Conservation (phyloP, 1,140 invertebrate species). For the Pseudomyrmex gracilis region DNA sequence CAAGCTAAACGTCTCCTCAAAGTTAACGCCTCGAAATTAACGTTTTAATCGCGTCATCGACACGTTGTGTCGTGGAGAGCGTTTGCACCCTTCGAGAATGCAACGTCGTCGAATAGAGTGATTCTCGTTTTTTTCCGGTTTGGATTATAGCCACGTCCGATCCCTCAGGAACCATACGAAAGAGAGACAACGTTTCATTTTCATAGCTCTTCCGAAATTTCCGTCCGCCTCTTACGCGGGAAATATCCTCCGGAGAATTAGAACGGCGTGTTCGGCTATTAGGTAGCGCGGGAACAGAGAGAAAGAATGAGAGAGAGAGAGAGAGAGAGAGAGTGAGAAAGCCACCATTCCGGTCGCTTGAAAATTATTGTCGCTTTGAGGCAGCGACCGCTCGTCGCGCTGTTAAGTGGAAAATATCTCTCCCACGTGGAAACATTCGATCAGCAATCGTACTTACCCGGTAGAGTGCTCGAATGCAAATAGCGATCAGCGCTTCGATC, state of each 20-base stretch:
- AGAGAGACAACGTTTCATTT: slow-evolving; percentile 36
- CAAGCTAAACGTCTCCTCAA: background rate
- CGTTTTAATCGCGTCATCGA: slow-evolving; percentile 47
- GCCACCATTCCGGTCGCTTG: background rate
- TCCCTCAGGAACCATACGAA: slow-evolving; percentile 3
- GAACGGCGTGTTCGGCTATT: background rate
- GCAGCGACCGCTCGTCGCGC: too few relatives aligned
- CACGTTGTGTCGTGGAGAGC: background rate
- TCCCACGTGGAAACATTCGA: slow-evolving; percentile 28
- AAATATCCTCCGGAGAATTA: background rate
- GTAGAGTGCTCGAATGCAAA: slow-evolving; percentile 39
- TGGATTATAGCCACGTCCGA: background rate
- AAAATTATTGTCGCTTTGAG: background rate
- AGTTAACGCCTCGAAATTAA: slow-evolving; percentile 29
- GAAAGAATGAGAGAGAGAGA: too few relatives aligned
- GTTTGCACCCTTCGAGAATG: background rate
- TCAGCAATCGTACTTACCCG: slow-evolving; percentile 22
- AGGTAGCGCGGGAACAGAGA: background rate
- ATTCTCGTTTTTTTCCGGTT: background rate
- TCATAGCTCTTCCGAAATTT: slow-evolving; percentile 11
- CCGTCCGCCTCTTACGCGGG: background rate
- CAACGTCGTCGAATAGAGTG: background rate
- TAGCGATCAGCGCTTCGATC: slow-evolving; percentile 36
- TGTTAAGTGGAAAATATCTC: slow-evolving; percentile 39
- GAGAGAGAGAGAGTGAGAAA: too few relatives aligned